Conservation (phyloP, 2,888 invertebrate genomes). For the Chloromyia formosa region DNA sequence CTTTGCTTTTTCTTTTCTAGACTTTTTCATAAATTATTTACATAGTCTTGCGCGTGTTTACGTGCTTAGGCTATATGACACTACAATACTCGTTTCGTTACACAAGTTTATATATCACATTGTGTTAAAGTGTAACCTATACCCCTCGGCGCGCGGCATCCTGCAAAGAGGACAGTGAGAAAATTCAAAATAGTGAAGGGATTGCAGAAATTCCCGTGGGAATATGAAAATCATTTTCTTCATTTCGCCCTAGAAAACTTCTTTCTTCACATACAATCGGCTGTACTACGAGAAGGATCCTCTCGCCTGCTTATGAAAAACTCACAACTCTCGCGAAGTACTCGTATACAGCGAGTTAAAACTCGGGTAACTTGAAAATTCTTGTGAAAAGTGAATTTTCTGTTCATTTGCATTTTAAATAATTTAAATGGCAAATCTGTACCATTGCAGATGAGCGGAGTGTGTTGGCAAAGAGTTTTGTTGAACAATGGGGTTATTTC, state of each 20-base stretch:
- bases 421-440: conserved; percentile 21
- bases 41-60: not conserved
- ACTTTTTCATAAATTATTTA: not conserved
- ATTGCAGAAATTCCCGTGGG: conserved; percentile 20
- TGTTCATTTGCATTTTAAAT: conserved; percentile 23
- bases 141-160: not conserved
- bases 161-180: conserved; percentile 1
- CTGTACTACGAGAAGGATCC: not conserved
- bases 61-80: not conserved
- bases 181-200: conserved; percentile 30
- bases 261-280: not conserved
- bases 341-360: not conserved
- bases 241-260: not conserved
- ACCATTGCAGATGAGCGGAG: not conserved
- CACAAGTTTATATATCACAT: too few species aligned
- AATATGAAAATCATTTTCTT: conserved; percentile 11
- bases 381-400: conserved; percentile 26
- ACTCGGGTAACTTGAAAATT: conserved; percentile 21
- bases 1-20: too few species aligned
- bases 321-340: not conserved
- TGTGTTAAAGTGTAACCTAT: too few species aligned
- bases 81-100: not conserved
- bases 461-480: not conserved
- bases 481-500: not conserved
- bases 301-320: not conserved